These are phyloP conservation scores for Ciconia stormi DNA, from an alignment of 2,113 vertebrate genomes.

Conservation along the genomic window DNA sequence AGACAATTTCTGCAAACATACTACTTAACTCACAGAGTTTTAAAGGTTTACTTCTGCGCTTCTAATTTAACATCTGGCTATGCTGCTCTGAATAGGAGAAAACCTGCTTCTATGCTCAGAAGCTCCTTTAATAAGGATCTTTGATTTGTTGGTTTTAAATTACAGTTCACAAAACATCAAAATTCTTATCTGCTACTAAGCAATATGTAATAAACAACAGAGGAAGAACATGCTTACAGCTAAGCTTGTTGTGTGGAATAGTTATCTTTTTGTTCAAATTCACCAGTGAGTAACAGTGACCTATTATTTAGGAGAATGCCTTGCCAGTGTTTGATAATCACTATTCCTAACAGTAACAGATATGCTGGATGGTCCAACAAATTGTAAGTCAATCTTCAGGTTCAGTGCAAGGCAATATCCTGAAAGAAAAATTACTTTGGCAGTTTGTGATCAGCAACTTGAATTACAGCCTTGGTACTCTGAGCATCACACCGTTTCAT, in stretches of 20 bases:
- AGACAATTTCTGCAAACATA: background rate
- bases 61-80: background rate
- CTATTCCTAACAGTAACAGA: conserved; percentile 12
- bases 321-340: conserved; percentile 25
- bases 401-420: conserved; percentile 55
- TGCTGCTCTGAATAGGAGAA: background rate
- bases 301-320: background rate
- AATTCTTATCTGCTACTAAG: background rate
- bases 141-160: background rate
- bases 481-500: background rate
- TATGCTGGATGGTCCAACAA: background rate
- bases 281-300: background rate
- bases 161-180: background rate
- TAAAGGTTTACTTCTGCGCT: background rate
- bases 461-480: conserved; percentile 44
- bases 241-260: background rate
- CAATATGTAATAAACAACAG: background rate
- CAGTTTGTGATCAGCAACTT: conserved; percentile 53
- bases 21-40: background rate
- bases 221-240: background rate
- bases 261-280: background rate
- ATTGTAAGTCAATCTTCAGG: conserved; percentile 56
- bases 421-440: conserved; percentile 67
- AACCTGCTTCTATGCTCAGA: background rate
- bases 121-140: background rate